Conservation (phyloP, 1,140 invertebrate species). For the Formica exsecta region DNA sequence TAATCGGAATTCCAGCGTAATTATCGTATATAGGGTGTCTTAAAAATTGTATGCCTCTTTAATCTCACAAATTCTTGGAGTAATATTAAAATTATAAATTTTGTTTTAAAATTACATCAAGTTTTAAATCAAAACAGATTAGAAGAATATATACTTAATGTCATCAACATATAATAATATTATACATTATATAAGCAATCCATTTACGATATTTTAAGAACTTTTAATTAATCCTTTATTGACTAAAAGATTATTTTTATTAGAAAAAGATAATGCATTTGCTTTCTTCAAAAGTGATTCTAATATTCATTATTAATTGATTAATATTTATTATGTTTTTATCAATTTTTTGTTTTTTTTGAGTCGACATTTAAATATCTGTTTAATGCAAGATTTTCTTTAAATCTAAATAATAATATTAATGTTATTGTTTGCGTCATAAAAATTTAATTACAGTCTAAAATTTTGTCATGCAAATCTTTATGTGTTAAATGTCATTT, state of each 20-base stretch:
- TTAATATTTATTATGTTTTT: neutral
- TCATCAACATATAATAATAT: neutral
- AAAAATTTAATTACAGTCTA: neutral
- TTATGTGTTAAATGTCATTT: neutral
- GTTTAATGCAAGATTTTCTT: neutral
- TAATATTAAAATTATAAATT: neutral
- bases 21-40: neutral
- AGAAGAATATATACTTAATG: neutral
- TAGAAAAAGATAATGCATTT: neutral
- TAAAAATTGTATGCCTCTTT: neutral
- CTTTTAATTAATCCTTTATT: neutral
- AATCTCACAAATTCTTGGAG: neutral
- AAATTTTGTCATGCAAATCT: neutral
- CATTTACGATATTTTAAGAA: neutral
- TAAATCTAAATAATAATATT: neutral
- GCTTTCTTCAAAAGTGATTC: constrained; percentile 3
- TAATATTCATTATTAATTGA: neutral
- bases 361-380: neutral
- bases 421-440: neutral
- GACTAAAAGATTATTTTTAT: neutral
- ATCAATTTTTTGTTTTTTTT: neutral
- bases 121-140: neutral
- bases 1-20: neutral
- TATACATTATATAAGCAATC: neutral
- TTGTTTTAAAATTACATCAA: constrained; percentile 3